Evolutionary conservation across 2,797 vertebrate genomes (phyloP).

Genomic region (Corythornis leucogaster): DNA sequence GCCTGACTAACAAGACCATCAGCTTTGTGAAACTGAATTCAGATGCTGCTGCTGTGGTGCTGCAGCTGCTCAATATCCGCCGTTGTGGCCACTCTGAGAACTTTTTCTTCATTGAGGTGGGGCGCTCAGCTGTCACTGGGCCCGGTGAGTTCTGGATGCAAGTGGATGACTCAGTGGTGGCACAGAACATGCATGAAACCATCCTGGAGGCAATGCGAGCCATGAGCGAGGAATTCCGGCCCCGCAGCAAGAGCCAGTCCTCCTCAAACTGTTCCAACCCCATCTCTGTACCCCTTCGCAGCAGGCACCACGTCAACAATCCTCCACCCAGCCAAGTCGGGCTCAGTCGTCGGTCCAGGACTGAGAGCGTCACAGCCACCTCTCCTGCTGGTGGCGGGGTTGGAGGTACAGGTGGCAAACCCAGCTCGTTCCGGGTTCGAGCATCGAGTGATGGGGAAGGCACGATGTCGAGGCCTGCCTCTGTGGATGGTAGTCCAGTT

Average conservation of each 20-base stretch:
- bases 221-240: constrained; percentile 90
- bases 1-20: constrained; percentile 90
- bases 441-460: constrained; percentile 90
- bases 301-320: constrained; percentile 86
- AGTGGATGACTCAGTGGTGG: constrained; percentile 89
- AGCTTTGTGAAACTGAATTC: constrained; percentile 91
- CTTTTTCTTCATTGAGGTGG: constrained; percentile 92
- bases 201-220: constrained; percentile 91
- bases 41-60: constrained; percentile 86
- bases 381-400: constrained; percentile 82
- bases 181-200: constrained; percentile 91
- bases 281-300: constrained; percentile 86
- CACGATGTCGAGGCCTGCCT: constrained; percentile 88
- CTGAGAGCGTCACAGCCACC: constrained; percentile 85
- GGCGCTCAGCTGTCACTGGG: constrained; percentile 87
- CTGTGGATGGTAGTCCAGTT: constrained; percentile 87
- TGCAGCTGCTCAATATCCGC: constrained; percentile 90
- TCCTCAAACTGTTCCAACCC: constrained; percentile 90
- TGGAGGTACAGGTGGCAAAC: constrained; percentile 73
- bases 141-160: constrained; percentile 93
- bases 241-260: constrained; percentile 90
- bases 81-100: constrained; percentile 90
- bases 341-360: constrained; percentile 83
- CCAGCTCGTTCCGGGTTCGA: constrained; percentile 86
- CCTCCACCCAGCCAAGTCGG: constrained; percentile 89